Evolutionary conservation across 2,113 vertebrate genomes (phyloP).

Genomic region (Eidolon helvum): DNA sequence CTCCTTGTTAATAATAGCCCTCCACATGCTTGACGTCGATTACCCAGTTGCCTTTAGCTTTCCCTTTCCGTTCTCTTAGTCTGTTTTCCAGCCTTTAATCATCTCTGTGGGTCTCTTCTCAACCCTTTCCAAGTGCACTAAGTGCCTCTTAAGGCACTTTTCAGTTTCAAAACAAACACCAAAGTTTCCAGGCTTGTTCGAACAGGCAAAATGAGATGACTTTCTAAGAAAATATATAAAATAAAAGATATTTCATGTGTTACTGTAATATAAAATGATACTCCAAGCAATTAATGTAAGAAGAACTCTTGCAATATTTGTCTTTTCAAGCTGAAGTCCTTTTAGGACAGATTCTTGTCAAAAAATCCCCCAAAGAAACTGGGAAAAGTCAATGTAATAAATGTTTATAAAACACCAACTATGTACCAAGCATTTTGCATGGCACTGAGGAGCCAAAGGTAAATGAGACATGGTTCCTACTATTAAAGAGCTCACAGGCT

Average conservation of each 20-base stretch:
- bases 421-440: not conserved
- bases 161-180: conserved; percentile 65
- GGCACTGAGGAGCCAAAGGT: not conserved
- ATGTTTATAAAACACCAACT: not conserved
- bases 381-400: not conserved
- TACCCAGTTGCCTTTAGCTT: conserved; percentile 57
- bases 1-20: conserved; percentile 47
- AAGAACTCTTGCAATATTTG: not conserved
- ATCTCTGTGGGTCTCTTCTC: conserved; percentile 65
- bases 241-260: not conserved
- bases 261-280: conserved; percentile 38
- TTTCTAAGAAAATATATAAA: conserved; percentile 61
- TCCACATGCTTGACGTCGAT: conserved; percentile 35
- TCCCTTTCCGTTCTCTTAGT: conserved; percentile 16
- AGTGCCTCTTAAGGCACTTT: conserved; percentile 45
- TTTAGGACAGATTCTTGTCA: not conserved
- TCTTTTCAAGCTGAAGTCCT: not conserved
- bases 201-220: conserved; percentile 42
- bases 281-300: not conserved
- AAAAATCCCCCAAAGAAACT: not conserved
- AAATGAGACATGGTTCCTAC: not conserved
- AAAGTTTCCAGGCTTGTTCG: conserved; percentile 56
- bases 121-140: not conserved
- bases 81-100: conserved; percentile 66
- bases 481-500: not conserved